These are phyloP conservation scores for Bicyclus anynana DNA, from an alignment of 1,140 invertebrate species.

Conservation along the genomic window DNA sequence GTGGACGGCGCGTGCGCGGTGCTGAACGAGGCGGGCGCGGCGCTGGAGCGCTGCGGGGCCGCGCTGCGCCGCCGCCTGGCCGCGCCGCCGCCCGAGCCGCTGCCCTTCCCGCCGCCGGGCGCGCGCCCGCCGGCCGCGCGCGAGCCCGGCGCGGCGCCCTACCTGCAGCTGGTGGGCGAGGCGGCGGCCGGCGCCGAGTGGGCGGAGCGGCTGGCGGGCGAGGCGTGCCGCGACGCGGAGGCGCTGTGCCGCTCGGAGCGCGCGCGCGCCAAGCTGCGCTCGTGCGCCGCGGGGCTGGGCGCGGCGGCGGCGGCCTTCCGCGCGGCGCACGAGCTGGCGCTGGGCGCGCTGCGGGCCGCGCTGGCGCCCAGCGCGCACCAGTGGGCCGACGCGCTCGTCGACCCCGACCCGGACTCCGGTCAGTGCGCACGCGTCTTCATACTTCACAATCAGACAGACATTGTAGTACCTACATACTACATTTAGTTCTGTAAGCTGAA, in stretches of 20 bases:
- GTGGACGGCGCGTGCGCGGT: slow-evolving; percentile 98
- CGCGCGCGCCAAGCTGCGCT: slow-evolving; percentile 31
- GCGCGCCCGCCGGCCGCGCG: slow-evolving; percentile 87
- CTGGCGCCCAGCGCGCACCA: slow-evolving; percentile 29
- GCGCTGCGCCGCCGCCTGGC: slow-evolving; percentile 86
- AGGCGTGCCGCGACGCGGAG: slow-evolving; percentile 39
- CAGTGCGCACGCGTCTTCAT: slow-evolving; percentile 5
- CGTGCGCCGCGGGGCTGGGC: slow-evolving; percentile 46
- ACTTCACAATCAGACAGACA: too few species aligned
- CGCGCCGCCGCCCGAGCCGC: slow-evolving; percentile 91
- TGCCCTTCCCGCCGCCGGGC: slow-evolving; percentile 91
- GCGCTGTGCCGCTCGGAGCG: slow-evolving; percentile 27
- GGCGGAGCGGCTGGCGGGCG: slow-evolving; percentile 78
- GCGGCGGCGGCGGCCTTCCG: slow-evolving; percentile 45
- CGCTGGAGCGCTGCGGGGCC: slow-evolving; percentile 92
- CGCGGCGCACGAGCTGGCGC: slow-evolving; percentile 36
- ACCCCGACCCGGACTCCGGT: slow-evolving; percentile 29
- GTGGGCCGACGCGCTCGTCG: slow-evolving; percentile 41
- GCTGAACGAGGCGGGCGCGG: slow-evolving; percentile 94
- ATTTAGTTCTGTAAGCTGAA: too few species aligned
- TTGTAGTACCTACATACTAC: too few species aligned
- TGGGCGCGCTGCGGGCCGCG: slow-evolving; percentile 35
- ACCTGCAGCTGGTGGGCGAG: slow-evolving; percentile 82
- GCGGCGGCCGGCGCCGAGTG: slow-evolving; percentile 95
- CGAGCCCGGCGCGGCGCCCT: slow-evolving; percentile 86